These are phyloP conservation scores for Ridgeia piscesae DNA, from an alignment of 1,140 invertebrate species.

Conservation along the genomic window DNA sequence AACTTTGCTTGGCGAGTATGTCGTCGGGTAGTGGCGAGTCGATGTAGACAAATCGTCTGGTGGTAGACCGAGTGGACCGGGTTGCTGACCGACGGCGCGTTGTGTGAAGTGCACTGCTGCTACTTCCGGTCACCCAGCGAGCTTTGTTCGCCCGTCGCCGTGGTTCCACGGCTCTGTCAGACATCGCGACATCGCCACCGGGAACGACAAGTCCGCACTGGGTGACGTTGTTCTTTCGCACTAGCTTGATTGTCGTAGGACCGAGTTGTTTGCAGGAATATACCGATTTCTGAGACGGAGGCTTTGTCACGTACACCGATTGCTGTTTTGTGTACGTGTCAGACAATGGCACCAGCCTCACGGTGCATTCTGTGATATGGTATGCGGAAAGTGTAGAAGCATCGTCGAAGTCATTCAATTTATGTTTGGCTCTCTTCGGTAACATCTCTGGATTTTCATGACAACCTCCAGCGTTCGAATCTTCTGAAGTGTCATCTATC, in stretches of 20 bases:
- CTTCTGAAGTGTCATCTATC: neutral
- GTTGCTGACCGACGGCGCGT: neutral
- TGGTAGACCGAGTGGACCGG: neutral
- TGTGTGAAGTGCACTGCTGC: neutral
- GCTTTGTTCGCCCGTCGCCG: neutral
- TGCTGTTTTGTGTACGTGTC: neutral
- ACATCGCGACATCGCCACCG: neutral
- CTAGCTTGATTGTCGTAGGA: neutral
- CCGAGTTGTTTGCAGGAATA: neutral
- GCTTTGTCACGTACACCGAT: neutral
- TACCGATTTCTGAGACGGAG: neutral
- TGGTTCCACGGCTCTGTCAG: neutral
- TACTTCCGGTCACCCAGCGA: neutral
- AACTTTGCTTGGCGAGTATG: neutral
- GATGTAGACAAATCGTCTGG: neutral
- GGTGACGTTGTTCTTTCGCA: neutral
- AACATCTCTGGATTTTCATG: neutral
- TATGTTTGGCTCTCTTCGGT: neutral
- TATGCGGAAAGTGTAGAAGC: neutral
- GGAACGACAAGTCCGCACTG: neutral
- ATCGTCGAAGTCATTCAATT: neutral
- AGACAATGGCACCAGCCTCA: neutral
- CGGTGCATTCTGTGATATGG: neutral
- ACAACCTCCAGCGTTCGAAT: neutral
- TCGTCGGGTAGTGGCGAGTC: neutral